These are phyloP conservation scores for Piprites chloris DNA, from an alignment of 2,113 vertebrate genomes.

Conservation along the genomic window DNA sequence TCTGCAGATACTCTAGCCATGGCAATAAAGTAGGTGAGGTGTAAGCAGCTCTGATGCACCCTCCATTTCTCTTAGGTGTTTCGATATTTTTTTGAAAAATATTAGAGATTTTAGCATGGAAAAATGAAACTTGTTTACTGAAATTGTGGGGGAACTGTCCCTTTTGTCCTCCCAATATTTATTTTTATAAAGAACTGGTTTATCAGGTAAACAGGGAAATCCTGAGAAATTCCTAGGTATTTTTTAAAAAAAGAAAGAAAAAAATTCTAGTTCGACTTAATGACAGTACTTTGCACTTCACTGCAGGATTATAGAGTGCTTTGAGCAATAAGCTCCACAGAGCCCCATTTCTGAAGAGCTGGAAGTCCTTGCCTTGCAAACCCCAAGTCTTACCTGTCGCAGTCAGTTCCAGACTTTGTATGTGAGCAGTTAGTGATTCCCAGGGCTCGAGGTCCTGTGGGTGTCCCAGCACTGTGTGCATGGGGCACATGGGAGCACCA, in stretches of 20 bases:
- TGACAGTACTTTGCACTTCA: neutral
- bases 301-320: neutral
- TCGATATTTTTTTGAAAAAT: slow-evolving; percentile 10
- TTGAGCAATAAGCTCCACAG: slow-evolving; percentile 23
- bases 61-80: neutral
- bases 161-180: slow-evolving; percentile 11
- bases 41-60: neutral
- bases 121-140: slow-evolving; percentile 10
- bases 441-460: neutral
- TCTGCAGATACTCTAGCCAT: neutral
- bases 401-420: neutral
- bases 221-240: neutral
- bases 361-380: neutral
- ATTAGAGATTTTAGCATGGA: slow-evolving; percentile 3
- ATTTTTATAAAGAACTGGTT: slow-evolving; percentile 41
- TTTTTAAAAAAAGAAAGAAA: neutral
- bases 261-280: neutral
- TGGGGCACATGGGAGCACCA: accelerated
- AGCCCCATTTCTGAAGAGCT: neutral
- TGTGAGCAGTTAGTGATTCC: neutral
- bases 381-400: neutral
- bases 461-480: accelerated
- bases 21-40: neutral
- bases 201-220: slow-evolving; percentile 1
- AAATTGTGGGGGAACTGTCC: neutral